These are phyloP conservation scores for Drosophila ananassae DNA, from an alignment of 1,140 invertebrate genomes.

Conservation along the genomic window DNA sequence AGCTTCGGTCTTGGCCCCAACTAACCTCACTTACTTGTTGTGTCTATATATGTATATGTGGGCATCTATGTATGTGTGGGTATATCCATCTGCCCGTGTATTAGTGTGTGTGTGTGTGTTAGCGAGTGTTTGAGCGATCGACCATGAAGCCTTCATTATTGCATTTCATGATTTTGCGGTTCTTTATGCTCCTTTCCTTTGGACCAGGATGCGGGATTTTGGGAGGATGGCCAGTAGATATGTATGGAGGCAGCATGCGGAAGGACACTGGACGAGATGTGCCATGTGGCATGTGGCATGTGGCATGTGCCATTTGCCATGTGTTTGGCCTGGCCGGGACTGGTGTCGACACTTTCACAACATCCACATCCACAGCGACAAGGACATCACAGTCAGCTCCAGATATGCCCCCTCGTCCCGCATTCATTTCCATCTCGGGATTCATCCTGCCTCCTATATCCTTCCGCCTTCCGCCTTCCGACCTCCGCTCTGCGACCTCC, in stretches of 20 bases:
- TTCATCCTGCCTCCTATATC: constrained; percentile 2
- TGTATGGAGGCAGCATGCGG: neutral
- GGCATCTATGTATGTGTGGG: neutral
- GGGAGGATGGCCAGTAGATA: constrained; percentile 5
- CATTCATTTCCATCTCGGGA: constrained; percentile 45
- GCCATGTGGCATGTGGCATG: constrained; percentile 34
- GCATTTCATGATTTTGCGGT: constrained; percentile 82
- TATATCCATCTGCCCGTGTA: neutral
- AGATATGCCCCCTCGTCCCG: constrained; percentile 18
- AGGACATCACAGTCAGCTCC: constrained; percentile 43
- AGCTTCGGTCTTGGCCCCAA: neutral
- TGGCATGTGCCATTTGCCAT: constrained; percentile 58
- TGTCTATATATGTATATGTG: neutral
- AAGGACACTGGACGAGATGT: constrained; percentile 26
- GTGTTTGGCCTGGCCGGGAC: constrained; percentile 70
- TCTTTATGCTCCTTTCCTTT: constrained; percentile 72
- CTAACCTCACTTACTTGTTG: neutral
- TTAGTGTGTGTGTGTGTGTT: constrained; percentile 16
- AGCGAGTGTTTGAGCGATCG: constrained; percentile 72
- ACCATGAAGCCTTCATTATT: constrained; percentile 82
- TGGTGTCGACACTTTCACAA: constrained; percentile 79
- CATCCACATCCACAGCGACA: constrained; percentile 37
- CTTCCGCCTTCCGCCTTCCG: neutral
- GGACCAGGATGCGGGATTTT: constrained; percentile 23
- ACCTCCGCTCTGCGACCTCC: neutral